Evolutionary conservation across 2,113 vertebrate species (phyloP).

Genomic region (Gallinago media): DNA sequence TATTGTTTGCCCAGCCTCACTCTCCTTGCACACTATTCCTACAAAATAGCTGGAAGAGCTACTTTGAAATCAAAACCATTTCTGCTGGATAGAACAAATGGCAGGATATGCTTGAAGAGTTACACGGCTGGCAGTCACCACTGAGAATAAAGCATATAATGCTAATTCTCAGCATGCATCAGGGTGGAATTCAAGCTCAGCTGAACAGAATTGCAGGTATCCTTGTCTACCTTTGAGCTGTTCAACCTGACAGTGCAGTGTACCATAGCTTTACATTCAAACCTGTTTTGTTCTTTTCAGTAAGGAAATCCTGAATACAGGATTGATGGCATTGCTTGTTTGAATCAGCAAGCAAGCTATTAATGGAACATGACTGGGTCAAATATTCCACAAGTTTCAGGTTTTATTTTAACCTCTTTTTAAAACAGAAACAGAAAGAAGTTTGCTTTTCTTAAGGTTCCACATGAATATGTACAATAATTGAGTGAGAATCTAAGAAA

Average conservation of each 20-base stretch:
- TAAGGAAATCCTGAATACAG: background rate
- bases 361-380: background rate
- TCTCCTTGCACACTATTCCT: background rate
- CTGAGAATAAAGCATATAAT: conserved; percentile 39
- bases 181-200: conserved; percentile 41
- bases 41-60: background rate
- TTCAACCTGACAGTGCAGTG: conserved; percentile 20
- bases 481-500: background rate
- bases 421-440: background rate
- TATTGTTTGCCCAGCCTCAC: background rate
- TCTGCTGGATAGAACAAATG: conserved; percentile 28
- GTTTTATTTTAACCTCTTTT: background rate
- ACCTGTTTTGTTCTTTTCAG: conserved; percentile 20
- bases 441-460: background rate
- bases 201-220: conserved; percentile 46
- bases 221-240: conserved; percentile 34
- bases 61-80: background rate
- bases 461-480: background rate
- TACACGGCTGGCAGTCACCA: background rate
- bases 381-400: background rate
- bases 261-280: conserved; percentile 36
- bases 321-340: background rate
- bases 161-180: conserved; percentile 28
- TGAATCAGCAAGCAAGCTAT: conserved; percentile 28
- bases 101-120: conserved; percentile 26